Evolutionary conservation across 1,140 invertebrate genomes (phyloP).

Genomic region (Brachionus rubens): DNA sequence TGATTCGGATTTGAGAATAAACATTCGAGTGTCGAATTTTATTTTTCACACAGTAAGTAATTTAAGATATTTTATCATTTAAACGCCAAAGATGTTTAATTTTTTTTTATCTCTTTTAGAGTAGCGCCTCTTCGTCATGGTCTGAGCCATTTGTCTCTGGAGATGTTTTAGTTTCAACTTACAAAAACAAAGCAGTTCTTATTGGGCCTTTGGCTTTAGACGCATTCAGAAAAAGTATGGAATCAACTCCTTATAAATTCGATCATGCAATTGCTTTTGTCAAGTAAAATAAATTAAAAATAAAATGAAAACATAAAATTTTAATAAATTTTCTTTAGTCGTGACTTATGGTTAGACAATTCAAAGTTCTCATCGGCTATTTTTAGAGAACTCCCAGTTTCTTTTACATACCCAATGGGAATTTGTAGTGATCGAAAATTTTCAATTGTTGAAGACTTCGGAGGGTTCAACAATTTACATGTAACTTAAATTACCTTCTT

Average conservation of each 20-base stretch:
- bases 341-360: not conserved
- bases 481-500: slow-evolving; percentile 3
- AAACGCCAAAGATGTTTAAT: not conserved
- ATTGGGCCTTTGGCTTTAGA: not conserved
- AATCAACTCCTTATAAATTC: not conserved
- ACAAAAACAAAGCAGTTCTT: not conserved
- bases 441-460: slow-evolving; percentile 14
- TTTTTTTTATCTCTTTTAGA: not conserved
- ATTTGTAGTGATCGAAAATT: not conserved
- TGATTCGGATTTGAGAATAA: not conserved
- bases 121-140: not conserved
- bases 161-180: not conserved
- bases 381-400: not conserved
- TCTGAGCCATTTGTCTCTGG: not conserved
- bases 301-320: not conserved
- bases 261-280: slow-evolving; percentile 3
- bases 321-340: not conserved
- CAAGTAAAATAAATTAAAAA: slow-evolving; percentile 1
- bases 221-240: not conserved
- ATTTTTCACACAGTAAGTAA: not conserved
- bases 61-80: not conserved
- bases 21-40: not conserved
- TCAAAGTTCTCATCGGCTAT: not conserved
- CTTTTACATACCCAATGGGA: not conserved
- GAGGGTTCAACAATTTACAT: not conserved